A percentile compares a stretch with the other conserved stretches of the same genome.
Conservation (phyloP, 1,140 invertebrate genomes). For the Listronotus bonariensis region DNA sequence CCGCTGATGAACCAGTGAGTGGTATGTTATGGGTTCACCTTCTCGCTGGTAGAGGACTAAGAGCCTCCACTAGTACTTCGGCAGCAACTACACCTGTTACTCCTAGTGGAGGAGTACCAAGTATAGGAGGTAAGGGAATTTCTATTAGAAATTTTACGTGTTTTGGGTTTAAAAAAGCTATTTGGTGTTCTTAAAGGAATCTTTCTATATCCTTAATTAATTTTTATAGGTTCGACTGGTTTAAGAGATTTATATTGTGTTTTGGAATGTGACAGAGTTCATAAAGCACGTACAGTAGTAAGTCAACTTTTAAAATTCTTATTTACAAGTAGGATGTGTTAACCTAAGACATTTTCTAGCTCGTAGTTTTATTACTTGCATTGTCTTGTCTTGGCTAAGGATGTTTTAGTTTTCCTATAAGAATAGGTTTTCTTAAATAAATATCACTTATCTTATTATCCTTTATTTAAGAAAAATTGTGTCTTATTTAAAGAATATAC, state of each 20-base stretch:
- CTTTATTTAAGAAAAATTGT: too few relatives aligned
- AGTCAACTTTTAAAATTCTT: too few relatives aligned
- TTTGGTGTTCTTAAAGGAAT: too few relatives aligned
- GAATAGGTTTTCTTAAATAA: too few relatives aligned
- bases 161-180: too few relatives aligned
- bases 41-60: conserved; percentile 83
- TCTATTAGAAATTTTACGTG: neutral
- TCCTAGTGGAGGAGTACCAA: conserved; percentile 58
- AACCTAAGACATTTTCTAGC: too few relatives aligned
- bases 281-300: conserved; percentile 95
- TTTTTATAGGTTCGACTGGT: conserved; percentile 60
- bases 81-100: conserved; percentile 68
- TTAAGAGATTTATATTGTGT: conserved; percentile 94
- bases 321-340: too few relatives aligned
- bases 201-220: neutral
- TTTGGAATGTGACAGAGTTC: conserved; percentile 93
- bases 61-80: conserved; percentile 73
- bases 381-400: too few relatives aligned
- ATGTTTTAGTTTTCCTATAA: too few relatives aligned
- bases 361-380: too few relatives aligned
- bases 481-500: too few relatives aligned
- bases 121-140: conserved; percentile 43
- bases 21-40: conserved; percentile 91
- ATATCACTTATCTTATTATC: too few relatives aligned
- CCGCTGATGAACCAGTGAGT: conserved; percentile 71